Conservation (phyloP, 2,888 invertebrate species). For the Drosophila greeni region DNA sequence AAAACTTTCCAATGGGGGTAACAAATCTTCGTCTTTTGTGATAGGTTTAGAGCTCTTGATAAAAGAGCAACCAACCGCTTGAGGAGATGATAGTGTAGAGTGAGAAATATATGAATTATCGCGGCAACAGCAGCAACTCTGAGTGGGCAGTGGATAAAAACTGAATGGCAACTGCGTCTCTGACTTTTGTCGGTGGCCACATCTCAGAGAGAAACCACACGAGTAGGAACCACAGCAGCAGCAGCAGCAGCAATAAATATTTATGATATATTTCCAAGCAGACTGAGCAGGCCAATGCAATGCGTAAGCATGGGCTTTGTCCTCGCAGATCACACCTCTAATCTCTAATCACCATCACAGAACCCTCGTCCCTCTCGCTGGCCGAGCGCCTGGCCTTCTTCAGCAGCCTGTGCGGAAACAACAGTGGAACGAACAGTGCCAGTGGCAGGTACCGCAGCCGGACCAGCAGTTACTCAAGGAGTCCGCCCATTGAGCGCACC, state of each 20-base stretch:
- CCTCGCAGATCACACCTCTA: background rate
- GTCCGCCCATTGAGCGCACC: conserved; percentile 68
- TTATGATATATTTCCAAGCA: conserved; percentile 21
- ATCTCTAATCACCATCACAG: conserved; percentile 47
- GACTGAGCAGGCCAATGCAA: conserved; percentile 53
- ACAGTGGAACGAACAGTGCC: conserved; percentile 24
- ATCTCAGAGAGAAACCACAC: conserved; percentile 31
- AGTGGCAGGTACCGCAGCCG: conserved; percentile 45
- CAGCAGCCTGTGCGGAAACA: conserved; percentile 72
- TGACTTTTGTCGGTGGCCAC: conserved; percentile 15
- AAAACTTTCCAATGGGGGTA: conserved; percentile 35
- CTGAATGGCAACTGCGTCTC: conserved; percentile 25
- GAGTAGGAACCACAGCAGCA: conserved; percentile 8
- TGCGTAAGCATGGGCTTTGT: conserved; percentile 63
- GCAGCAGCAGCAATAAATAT: conserved; percentile 35
- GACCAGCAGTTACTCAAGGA: conserved; percentile 57
- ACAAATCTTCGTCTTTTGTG: conserved; percentile 30
- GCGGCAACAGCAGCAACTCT: conserved; percentile 5
- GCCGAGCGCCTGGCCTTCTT: conserved; percentile 78
- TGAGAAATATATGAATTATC: conserved; percentile 28
- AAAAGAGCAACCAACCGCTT: conserved; percentile 25
- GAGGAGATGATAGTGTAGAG: conserved; percentile 18
- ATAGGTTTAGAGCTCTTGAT: conserved; percentile 42
- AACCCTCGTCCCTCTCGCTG: conserved; percentile 77
- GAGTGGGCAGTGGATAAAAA: conserved; percentile 45